Base-by-base conservation (phyloP, 2,113 vertebrate species). In the Grammomys surdaster region DNA sequence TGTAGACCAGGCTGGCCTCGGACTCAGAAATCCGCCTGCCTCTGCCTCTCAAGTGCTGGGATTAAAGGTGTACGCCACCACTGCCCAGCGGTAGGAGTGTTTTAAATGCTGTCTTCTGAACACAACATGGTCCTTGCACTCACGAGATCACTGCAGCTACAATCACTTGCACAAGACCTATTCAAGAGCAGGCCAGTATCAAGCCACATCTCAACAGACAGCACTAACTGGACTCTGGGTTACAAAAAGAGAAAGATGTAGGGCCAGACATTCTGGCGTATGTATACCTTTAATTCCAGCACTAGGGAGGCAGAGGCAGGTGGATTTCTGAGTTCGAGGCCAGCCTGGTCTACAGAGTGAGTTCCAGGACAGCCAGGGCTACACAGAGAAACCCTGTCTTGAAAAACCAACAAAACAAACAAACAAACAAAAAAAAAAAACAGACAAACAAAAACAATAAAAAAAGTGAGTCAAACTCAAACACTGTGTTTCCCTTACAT, bases 381-480 rank as follows among this genome's bases (percentile, higher is more conserved):
- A 40, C 40, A 40, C 40, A 40, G 40, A 40, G 40, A 40, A 40
- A 40, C 40, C 40, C 40, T 40, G 40, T 40, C 40, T 40, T 40
- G 40, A 40, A 40, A 40, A 40, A 40, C 40, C 40, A 40, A 40
- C 40, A 40, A 40, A 40, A 40, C 40, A 40, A 40, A 40, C 40
- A 40, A 40, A 40, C 40, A 40, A 40, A 40, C 2, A 40, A 40
- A 40, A 40, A 40, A 40, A 40, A 40, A 40, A 40, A 40, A 40
- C 40, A 40, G 40, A 40, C 40, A 40, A 40, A 40, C 40, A 40
- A 40, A 40, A 40, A 40, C 40, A 40, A 40, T 40, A 40, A 40
- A 40, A 40, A 40, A 40, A 69, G 22, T 10, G 51, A 93, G 40
- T 40, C 73, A 97, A 90, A 96, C 46, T 92, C 82, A 91, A 51